These are phyloP conservation scores for Amblyopsis hoosieri DNA, from an alignment of 2,797 vertebrate species.

Conservation along the genomic window DNA sequence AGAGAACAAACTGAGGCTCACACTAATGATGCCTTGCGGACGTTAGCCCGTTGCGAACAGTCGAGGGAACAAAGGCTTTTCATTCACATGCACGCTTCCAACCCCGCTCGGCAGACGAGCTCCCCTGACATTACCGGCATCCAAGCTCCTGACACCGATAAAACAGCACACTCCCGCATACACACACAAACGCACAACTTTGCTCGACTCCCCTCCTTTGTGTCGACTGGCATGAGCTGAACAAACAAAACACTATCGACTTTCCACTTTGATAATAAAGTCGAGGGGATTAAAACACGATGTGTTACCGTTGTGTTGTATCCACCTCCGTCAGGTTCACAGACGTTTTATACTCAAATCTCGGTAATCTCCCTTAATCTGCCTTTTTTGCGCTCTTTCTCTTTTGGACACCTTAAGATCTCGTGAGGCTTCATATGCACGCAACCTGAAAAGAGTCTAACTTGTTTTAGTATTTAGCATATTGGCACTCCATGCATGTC, in stretches of 20 bases:
- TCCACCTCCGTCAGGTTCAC: neutral
- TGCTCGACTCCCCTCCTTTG: neutral
- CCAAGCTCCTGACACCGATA: constrained; percentile 41
- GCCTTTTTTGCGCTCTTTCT: constrained; percentile 12
- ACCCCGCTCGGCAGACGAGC: constrained; percentile 37
- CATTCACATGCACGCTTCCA: constrained; percentile 23
- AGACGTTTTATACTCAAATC: neutral
- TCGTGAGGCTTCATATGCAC: neutral
- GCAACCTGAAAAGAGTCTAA: neutral
- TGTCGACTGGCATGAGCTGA: constrained; percentile 9
- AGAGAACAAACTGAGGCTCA: constrained; percentile 13
- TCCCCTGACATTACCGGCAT: constrained; percentile 39
- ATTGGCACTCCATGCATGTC: constrained; percentile 22
- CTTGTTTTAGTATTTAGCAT: constrained; percentile 7
- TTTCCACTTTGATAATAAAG: constrained; percentile 8
- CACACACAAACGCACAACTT: constrained; percentile 39
- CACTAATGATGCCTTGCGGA: constrained; percentile 54
- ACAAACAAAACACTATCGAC: constrained; percentile 26
- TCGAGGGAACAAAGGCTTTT: constrained; percentile 51
- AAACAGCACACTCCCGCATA: constrained; percentile 29
- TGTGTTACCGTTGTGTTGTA: neutral
- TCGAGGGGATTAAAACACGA: neutral
- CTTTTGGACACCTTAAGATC: neutral
- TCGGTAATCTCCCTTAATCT: neutral
- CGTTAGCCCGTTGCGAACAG: constrained; percentile 43